Conservation (phyloP, 2,113 vertebrate genomes). For the Cinclus mexicanus region DNA sequence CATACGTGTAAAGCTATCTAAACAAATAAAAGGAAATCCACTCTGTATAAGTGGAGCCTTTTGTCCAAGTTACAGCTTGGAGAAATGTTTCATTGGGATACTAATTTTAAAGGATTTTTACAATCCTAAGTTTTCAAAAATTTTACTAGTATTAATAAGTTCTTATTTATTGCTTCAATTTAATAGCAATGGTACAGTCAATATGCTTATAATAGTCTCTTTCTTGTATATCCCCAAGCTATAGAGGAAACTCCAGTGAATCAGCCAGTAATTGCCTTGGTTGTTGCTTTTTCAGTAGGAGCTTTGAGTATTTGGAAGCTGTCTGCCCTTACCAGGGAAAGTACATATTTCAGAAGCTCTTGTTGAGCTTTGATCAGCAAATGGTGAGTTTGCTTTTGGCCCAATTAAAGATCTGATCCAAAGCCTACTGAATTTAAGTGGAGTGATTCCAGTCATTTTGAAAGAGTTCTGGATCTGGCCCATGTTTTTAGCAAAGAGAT, state of each 20-base stretch:
- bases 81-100: background rate
- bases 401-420: background rate
- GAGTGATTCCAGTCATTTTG: background rate
- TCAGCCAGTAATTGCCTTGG: background rate
- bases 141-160: background rate
- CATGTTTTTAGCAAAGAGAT: background rate
- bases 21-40: background rate
- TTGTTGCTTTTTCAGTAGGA: background rate
- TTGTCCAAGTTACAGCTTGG: background rate
- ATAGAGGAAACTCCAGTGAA: background rate
- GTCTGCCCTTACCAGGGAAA: background rate
- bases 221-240: background rate
- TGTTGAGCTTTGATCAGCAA: background rate
- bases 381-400: background rate
- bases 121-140: background rate
- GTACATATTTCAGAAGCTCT: background rate
- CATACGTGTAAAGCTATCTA: background rate
- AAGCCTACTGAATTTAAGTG: background rate
- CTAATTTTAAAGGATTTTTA: conserved; percentile 1
- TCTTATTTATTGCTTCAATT: background rate
- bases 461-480: background rate
- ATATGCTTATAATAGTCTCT: background rate
- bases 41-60: background rate
- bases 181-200: background rate
- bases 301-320: background rate